phyloP scores from a whole-genome alignment of 2,888 invertebrate genomes.

The Ophion ventricosus region DNA sequence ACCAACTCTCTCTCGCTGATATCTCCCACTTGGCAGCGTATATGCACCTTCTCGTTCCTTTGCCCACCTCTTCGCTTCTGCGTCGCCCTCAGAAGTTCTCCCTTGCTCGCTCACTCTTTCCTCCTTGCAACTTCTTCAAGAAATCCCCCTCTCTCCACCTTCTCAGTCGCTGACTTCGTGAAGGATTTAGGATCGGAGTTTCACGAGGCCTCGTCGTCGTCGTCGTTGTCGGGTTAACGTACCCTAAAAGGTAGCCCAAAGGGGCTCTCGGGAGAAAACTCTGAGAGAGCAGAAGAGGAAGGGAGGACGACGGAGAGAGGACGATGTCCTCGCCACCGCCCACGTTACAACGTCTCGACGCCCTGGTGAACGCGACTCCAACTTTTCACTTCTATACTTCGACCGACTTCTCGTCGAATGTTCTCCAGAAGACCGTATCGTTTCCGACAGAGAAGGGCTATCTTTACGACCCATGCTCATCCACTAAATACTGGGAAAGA shows the following conservation, averaged over 20 bases:
- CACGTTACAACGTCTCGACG: constrained; percentile 64
- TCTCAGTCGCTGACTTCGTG: constrained; percentile 29
- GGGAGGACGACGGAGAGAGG: constrained; percentile 43
- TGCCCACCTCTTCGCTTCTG: constrained; percentile 44
- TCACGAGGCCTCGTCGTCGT: constrained; percentile 55
- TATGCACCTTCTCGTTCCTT: constrained; percentile 44
- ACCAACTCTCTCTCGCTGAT: constrained; percentile 44
- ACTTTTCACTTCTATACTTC: constrained; percentile 28
- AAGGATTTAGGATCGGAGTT: constrained; percentile 69
- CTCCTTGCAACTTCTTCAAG: constrained; percentile 40
- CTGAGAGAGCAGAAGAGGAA: constrained; percentile 2
- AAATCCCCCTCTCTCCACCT: constrained; percentile 36
- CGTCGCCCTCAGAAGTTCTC: constrained; percentile 14
- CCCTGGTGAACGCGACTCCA: constrained; percentile 35
- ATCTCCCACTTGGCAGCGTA: constrained; percentile 45
- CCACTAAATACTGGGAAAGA: not conserved
- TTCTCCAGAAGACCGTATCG: not conserved
- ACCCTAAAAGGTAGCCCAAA: constrained; percentile 73
- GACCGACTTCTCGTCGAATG: constrained; percentile 23
- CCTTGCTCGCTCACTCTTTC: constrained; percentile 27
- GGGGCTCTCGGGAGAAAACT: constrained; percentile 57
- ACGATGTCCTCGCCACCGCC: constrained; percentile 69
- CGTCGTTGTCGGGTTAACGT: constrained; percentile 72
- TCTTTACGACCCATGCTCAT: constrained; percentile 5
- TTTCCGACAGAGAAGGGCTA: not conserved